Conservation (phyloP, 2,888 invertebrate species). For the Osmoderma eremita region DNA sequence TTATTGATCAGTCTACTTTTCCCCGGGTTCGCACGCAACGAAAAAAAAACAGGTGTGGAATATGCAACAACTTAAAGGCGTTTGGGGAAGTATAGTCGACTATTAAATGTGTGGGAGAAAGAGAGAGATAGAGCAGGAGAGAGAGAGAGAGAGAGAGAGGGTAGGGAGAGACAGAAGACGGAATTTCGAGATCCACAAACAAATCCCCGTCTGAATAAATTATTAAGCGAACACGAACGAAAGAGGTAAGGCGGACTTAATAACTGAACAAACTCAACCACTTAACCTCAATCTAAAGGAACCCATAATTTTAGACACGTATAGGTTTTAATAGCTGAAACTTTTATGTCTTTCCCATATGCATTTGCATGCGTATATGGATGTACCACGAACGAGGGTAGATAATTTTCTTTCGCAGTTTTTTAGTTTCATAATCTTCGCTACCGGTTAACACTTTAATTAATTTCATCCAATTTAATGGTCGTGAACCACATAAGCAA, state of each 20-base stretch:
- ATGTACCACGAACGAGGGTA: too few relatives aligned
- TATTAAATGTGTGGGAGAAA: background rate
- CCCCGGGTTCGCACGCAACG: slow-evolving; percentile 46
- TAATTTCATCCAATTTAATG: too few relatives aligned
- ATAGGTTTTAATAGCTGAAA: slow-evolving; percentile 23
- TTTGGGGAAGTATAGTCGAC: background rate
- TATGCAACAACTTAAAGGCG: slow-evolving; percentile 26
- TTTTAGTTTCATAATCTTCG: too few relatives aligned
- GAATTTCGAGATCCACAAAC: slow-evolving; percentile 25
- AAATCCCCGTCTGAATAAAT: slow-evolving; percentile 27
- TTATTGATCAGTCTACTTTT: slow-evolving; percentile 46
- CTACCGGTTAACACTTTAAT: too few relatives aligned
- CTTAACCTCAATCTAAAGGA: slow-evolving; percentile 37
- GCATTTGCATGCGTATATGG: too few relatives aligned
- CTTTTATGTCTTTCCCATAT: background rate
- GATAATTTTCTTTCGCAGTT: too few relatives aligned
- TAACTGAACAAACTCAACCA: slow-evolving; percentile 41
- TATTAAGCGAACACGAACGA: slow-evolving; percentile 18
- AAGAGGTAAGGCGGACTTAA: slow-evolving; percentile 32
- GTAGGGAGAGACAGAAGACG: background rate
- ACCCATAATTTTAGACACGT: slow-evolving; percentile 35
- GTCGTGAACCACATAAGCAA: too few relatives aligned
- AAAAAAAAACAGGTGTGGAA: slow-evolving; percentile 48
- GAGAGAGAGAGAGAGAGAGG: background rate
- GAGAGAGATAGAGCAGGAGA: slow-evolving; percentile 2